Percentiles rank a stretch among this genome's conserved stretches.
phyloP scores from a whole-genome alignment of 2,888 invertebrate genomes.

The Noctua comes region DNA sequence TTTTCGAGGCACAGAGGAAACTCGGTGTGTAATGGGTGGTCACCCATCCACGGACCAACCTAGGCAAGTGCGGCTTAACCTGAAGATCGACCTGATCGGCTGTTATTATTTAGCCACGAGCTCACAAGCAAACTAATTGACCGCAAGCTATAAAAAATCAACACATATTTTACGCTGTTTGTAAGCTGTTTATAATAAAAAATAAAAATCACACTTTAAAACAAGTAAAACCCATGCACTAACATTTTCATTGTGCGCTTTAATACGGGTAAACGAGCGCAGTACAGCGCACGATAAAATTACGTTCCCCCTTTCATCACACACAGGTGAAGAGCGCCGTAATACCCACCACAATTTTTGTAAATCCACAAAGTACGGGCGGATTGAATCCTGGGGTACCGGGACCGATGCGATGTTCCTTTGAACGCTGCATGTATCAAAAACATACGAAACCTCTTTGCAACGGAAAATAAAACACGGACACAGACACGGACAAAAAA shows the following conservation, averaged over 20 bases:
- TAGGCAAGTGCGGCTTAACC: not conserved
- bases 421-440: conserved; percentile 76
- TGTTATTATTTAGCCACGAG: not conserved
- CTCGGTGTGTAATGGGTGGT: not conserved
- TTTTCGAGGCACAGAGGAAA: not conserved
- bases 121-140: not conserved
- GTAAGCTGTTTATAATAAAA: not conserved
- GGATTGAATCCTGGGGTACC: conserved; percentile 73
- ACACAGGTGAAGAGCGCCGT: conserved; percentile 65
- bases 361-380: conserved; percentile 79
- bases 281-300: conserved; percentile 57
- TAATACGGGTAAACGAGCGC: conserved; percentile 56
- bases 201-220: not conserved
- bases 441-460: conserved; percentile 69
- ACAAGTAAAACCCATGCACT: conserved; percentile 18
- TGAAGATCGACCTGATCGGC: not conserved
- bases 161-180: not conserved
- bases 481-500: conserved; percentile 63
- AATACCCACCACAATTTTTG: conserved; percentile 77
- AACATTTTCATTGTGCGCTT: conserved; percentile 31
- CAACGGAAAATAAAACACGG: conserved; percentile 64
- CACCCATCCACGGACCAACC: not conserved
- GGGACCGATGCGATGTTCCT: conserved; percentile 73
- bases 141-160: not conserved
- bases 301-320: conserved; percentile 66